These are phyloP conservation scores for Boulengeromyrus knoepffleri DNA, from an alignment of 2,113 vertebrate species.

Conservation along the genomic window DNA sequence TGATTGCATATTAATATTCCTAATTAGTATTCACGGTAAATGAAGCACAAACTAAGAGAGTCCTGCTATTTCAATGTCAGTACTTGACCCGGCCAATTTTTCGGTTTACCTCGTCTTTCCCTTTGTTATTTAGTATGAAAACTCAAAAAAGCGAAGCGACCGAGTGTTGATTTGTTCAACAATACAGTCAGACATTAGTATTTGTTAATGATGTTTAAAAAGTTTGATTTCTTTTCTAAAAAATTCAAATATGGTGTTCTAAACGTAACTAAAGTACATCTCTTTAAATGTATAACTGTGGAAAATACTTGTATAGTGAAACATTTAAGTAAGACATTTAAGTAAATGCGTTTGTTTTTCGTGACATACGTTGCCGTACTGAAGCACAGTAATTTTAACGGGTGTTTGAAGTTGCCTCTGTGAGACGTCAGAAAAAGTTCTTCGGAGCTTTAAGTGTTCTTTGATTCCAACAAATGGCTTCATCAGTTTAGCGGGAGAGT, in stretches of 20 bases:
- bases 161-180: not conserved
- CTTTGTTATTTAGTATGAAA: not conserved
- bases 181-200: not conserved
- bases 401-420: not conserved
- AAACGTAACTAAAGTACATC: not conserved
- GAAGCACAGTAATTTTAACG: not conserved
- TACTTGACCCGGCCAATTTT: not conserved
- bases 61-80: conserved; percentile 28
- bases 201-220: not conserved
- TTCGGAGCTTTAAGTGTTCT: conserved; percentile 30
- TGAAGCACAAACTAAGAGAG: conserved; percentile 43
- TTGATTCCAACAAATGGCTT: conserved; percentile 50
- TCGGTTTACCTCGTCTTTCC: not conserved
- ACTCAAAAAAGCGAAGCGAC: not conserved
- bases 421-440: not conserved
- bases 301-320: not conserved
- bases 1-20: conserved; percentile 62
- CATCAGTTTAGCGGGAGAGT: conserved; percentile 48
- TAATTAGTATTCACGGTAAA: conserved; percentile 56
- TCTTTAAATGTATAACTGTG: not conserved
- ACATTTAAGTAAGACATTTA: not conserved
- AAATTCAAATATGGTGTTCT: not conserved
- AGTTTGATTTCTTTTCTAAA: not conserved
- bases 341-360: not conserved
- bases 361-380: not conserved